Base-by-base conservation (phyloP, 2,797 vertebrate species). In the Sternarchorhynchus goeldii region DNA sequence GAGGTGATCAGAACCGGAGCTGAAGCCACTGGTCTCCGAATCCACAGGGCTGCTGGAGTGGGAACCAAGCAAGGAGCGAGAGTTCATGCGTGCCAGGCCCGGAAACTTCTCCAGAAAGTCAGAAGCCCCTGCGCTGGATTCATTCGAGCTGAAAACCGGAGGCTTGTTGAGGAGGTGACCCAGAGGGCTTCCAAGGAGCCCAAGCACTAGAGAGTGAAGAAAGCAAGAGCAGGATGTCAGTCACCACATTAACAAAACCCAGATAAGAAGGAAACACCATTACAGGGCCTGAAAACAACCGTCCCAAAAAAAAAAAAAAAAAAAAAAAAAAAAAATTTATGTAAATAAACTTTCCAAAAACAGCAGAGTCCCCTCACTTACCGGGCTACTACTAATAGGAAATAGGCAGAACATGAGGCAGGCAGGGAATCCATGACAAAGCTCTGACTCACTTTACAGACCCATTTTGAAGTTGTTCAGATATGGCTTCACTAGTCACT, bases 11-110 rank as follows among this genome's bases (percentile, higher is more conserved):
- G 98, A 99, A 76, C 97, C 96, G 21, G 98, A 99, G 91, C 98
- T 99, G 90, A 99, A 98, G 69, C 98, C 97, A 31, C 98, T 99
- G 83, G 96, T 98, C 86, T 99, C 98, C 0, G 98, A 99, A 90
- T 99, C 98, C 0, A 96, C 96, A 12, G 97, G 97, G 82, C 98
- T 99, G 92, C 95, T 98, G 82, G 97, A 99, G 56, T 96, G 96
- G 0, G 97, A 99, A 85, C 98, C 96, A 90, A 98, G 82, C 73
- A 98, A 92, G 64, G 95, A 96, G 50, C 94, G 93, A 0, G 94
- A 95, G 70, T 87, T 93, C 88, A 97, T 93, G 72, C 95, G 93
- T 0, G 95, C 87, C 1, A 95, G 92, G 0, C 93, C 89, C 5
- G 96, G 93, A 84, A 97, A 96, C 88, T 96, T 97, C 73, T 98